These are phyloP conservation scores for Alouatta palliata DNA, from an alignment of 2,113 vertebrate genomes.

Conservation along the genomic window DNA sequence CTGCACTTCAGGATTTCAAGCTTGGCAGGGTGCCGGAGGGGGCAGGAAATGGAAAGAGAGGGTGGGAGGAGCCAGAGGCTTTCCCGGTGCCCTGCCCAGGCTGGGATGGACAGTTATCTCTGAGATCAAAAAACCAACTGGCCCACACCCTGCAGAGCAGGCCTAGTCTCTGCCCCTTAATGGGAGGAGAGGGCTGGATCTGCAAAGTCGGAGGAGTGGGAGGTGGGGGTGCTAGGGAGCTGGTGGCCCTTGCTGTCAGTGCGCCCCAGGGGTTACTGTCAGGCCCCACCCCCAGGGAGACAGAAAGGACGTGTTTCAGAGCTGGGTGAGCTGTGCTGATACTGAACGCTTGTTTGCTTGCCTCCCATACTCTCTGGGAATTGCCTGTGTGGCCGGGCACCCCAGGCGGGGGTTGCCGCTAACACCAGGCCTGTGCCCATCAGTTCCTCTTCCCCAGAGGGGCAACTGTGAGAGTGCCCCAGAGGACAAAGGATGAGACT, in stretches of 20 bases:
- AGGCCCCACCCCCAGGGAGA: background rate
- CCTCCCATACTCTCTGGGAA: conserved; percentile 12
- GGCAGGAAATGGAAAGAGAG: background rate
- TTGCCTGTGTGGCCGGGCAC: background rate
- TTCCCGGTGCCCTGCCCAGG: background rate
- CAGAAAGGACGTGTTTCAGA: background rate
- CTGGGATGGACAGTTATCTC: background rate
- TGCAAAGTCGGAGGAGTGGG: background rate
- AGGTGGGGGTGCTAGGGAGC: background rate
- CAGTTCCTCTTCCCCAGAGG: no score
- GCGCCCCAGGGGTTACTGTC: background rate
- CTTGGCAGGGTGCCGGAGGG: background rate
- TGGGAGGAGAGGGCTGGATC: background rate
- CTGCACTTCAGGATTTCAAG: background rate
- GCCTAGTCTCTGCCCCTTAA: background rate
- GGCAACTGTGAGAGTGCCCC: background rate
- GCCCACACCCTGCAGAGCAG: background rate
- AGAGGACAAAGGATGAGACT: background rate
- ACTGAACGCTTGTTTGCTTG: conserved; percentile 39
- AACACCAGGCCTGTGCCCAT: background rate
- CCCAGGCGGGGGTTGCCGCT: background rate
- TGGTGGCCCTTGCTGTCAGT: background rate
- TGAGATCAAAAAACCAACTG: background rate
- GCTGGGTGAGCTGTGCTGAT: conserved; percentile 31
- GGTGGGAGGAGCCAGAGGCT: background rate